Evolutionary conservation across 2,797 vertebrate genomes (phyloP).

Genomic region (Myripristis murdjan): DNA sequence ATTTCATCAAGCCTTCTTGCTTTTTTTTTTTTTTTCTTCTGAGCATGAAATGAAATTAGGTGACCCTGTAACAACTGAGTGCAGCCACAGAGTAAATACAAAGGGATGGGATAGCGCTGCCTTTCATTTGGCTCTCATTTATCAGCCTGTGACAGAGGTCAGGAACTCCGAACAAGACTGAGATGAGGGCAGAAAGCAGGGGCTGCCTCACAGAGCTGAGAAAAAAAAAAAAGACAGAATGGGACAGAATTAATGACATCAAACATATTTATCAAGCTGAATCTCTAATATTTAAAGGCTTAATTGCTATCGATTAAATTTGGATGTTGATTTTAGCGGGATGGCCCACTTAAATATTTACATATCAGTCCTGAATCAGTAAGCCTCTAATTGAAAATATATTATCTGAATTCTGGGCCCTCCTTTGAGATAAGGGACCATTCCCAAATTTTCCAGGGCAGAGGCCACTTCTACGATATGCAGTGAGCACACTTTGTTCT

Average conservation of each 20-base stretch:
- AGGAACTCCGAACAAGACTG: constrained; percentile 26
- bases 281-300: no score
- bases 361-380: no score
- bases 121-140: constrained; percentile 63
- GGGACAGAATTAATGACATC: not conserved
- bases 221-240: constrained; percentile 16
- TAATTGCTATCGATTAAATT: no score
- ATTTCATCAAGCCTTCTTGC: constrained; percentile 51
- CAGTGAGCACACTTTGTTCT: no score
- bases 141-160: constrained; percentile 74
- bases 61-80: constrained; percentile 69
- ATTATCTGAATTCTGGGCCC: no score
- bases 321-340: no score
- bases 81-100: constrained; percentile 56
- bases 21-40: constrained; percentile 37
- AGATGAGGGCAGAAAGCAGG: constrained; percentile 19
- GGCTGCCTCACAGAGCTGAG: constrained; percentile 1
- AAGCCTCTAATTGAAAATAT: no score
- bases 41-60: constrained; percentile 73
- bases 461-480: no score
- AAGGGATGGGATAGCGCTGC: constrained; percentile 35
- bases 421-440: no score
- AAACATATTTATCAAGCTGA: not conserved
- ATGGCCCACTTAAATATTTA: no score
- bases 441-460: no score